phyloP scores from a whole-genome alignment of 2,888 invertebrate genomes.

The Andricus quercusramuli region DNA sequence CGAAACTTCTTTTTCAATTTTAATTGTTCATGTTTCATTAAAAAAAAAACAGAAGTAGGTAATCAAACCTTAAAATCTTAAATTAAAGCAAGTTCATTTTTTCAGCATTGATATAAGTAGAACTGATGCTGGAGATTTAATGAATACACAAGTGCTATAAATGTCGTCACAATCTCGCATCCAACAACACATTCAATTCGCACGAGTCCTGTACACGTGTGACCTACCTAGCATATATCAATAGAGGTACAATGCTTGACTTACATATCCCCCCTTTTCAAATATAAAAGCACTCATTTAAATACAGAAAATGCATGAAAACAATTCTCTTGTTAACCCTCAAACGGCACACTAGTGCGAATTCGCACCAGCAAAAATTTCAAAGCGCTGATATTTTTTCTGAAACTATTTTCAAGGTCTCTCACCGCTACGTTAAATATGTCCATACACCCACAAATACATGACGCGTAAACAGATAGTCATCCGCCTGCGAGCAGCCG shows the following conservation, averaged over 20 bases:
- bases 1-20: too few species aligned
- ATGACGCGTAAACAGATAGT: too few species aligned
- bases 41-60: not conserved
- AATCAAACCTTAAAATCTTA: not conserved
- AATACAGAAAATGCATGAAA: slow-evolving; percentile 8
- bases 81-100: not conserved
- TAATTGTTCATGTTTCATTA: too few species aligned
- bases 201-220: slow-evolving; percentile 33
- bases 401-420: too few species aligned
- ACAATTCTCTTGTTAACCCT: not conserved
- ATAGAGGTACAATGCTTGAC: slow-evolving; percentile 29
- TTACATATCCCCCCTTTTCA: slow-evolving; percentile 26
- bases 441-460: too few species aligned
- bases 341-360: too few species aligned
- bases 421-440: too few species aligned
- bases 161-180: not conserved
- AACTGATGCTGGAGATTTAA: not conserved
- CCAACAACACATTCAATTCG: slow-evolving; percentile 30
- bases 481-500: too few species aligned
- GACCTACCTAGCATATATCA: slow-evolving; percentile 38
- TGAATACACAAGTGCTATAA: slow-evolving; percentile 32
- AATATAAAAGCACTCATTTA: slow-evolving; percentile 28
- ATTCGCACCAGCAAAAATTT: too few species aligned
- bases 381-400: too few species aligned
- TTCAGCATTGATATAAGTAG: not conserved